Evolutionary conservation across 2,888 invertebrate genomes (phyloP).

Genomic region (Nipponacmea schrenckii): DNA sequence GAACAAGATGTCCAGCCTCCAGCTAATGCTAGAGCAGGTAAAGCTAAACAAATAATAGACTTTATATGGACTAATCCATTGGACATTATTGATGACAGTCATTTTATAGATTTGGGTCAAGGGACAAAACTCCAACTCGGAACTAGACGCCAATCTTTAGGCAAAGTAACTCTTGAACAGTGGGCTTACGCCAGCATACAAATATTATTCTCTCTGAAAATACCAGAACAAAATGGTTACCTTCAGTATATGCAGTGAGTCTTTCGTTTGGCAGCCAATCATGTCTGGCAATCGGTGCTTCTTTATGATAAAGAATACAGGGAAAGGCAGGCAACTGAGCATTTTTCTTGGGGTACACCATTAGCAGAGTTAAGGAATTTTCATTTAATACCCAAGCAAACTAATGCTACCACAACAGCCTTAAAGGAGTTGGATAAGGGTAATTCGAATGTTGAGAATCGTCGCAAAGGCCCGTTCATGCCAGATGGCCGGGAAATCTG

Average conservation of each 20-base stretch:
- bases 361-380: background rate
- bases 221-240: background rate
- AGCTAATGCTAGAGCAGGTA: no score
- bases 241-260: background rate
- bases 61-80: background rate
- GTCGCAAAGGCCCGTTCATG: conserved; percentile 1
- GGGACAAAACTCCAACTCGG: conserved; percentile 1
- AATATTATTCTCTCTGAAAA: background rate
- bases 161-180: conserved; percentile 2
- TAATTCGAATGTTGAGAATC: background rate
- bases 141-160: background rate
- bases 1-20: no score
- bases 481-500: no score
- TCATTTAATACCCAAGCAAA: conserved; percentile 5
- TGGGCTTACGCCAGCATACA: background rate
- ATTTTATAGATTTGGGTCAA: conserved; percentile 5
- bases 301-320: conserved; percentile 7
- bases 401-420: background rate
- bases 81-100: conserved; percentile 1
- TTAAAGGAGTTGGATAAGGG: background rate
- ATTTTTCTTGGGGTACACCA: conserved; percentile 5
- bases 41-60: conserved; percentile 8
- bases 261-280: background rate
- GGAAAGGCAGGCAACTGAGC: conserved; percentile 1
- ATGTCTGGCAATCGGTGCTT: background rate